Percentiles rank a stretch among this genome's conserved stretches.
Conservation (phyloP, 2,113 vertebrate genomes). For the Xiphophorus maculatus region DNA sequence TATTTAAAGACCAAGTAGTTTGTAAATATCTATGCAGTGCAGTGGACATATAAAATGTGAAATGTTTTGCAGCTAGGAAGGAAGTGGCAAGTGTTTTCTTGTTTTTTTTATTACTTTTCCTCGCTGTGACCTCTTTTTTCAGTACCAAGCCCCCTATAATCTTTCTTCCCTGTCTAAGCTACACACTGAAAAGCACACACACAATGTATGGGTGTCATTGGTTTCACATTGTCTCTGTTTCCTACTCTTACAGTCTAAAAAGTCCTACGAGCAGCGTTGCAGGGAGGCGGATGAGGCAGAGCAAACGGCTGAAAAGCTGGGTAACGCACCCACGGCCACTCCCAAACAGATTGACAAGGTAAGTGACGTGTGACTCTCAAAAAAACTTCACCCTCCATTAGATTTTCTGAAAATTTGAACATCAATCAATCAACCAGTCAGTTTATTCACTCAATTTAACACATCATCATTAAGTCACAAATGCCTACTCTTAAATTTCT, state of each 20-base stretch:
- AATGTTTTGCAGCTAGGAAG: constrained; percentile 20
- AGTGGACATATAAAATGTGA: neutral
- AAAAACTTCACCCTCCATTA: neutral
- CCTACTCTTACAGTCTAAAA: constrained; percentile 84
- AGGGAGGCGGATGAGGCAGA: constrained; percentile 89
- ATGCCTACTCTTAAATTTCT: too few species aligned
- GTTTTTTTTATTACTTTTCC: neutral
- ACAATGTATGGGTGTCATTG: neutral
- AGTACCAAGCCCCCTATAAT: neutral
- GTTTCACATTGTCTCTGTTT: constrained; percentile 42
- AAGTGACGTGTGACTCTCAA: constrained; percentile 15
- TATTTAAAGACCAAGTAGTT: neutral
- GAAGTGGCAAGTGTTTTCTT: constrained; percentile 28
- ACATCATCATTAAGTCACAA: too few species aligned
- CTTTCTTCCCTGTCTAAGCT: constrained; percentile 15
- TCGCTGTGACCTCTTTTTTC: neutral
- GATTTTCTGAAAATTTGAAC: too few species aligned
- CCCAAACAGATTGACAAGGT: constrained; percentile 94
- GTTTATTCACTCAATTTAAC: too few species aligned
- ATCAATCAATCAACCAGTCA: too few species aligned
- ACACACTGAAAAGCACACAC: neutral
- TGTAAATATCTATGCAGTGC: too few species aligned
- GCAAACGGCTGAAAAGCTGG: constrained; percentile 80
- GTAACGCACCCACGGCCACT: constrained; percentile 70
- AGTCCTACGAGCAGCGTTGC: constrained; percentile 90